These are phyloP conservation scores for Cheirogaleus major DNA, from an alignment of 2,797 vertebrate genomes.

Conservation along the genomic window DNA sequence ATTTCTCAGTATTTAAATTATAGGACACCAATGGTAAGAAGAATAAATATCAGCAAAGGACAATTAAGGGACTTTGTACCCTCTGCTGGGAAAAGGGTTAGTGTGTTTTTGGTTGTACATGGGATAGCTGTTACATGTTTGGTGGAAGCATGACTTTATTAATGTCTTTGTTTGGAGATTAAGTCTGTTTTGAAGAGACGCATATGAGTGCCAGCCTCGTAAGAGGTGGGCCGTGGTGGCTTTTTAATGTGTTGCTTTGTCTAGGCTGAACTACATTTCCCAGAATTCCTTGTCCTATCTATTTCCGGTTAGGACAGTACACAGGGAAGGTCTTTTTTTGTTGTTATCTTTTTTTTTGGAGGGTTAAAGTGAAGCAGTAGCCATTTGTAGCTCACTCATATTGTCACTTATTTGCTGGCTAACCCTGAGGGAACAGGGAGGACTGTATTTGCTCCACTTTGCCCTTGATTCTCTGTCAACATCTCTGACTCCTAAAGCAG, in stretches of 20 bases:
- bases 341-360: neutral
- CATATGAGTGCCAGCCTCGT: neutral
- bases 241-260: neutral
- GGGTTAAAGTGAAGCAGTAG: neutral
- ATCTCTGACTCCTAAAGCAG: neutral
- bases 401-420: neutral
- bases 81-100: neutral
- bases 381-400: neutral
- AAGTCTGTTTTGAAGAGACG: neutral
- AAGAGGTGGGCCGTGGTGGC: neutral
- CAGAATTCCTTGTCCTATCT: constrained; percentile 2
- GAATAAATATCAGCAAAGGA: neutral
- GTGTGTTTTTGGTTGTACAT: neutral
- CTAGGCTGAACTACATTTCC: neutral
- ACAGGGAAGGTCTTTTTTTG: neutral
- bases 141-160: neutral
- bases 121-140: neutral
- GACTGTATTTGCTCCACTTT: neutral
- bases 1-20: constrained; percentile 22
- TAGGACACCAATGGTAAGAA: neutral
- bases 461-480: neutral
- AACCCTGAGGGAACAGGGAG: neutral
- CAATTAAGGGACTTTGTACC: neutral
- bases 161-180: neutral
- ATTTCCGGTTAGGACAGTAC: neutral